Base-by-base conservation (phyloP, 2,797 vertebrate species). In the Syngnathus acus region DNA sequence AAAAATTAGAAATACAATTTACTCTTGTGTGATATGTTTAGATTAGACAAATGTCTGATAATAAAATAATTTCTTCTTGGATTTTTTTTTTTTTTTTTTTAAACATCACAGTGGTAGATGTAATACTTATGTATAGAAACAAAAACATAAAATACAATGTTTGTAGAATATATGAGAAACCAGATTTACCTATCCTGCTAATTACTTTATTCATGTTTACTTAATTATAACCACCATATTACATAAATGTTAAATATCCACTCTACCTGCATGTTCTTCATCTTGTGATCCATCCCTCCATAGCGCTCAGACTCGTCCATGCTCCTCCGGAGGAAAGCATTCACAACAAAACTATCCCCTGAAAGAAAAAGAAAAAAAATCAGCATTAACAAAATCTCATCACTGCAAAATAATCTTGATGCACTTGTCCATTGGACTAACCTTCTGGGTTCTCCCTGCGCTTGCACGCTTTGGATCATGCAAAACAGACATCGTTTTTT, bases 401-500 rank as follows among this genome's bases (percentile, higher is more conserved):
- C 26, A 51, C 9, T 21, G 1, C 26, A 37, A 13, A 54, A 39
- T 9, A 19, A 9, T 38, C 19, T 53, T 40, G 32, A 11, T 51
- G 43, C 23, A 50, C 8, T 64, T 63, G 40, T 32, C 1, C 51
- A 9, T 2, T 0, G 8, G 73, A 45, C 92, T 93, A 84, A 94
- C 93, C 93, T 90, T 94, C 92, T 6, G 93, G 93, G 71, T 89
- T 93, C 78, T 93, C 92, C 82, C 93, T 91, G 75, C 89, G 88
- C 82, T 87, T 93, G 76, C 87, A 89, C 71, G 91, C 92, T 89
- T 78, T 54, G 40, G n/a, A 23, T 13, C 40, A 79, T 70, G 79
- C 62, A 73, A 68, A 80, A 69, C 54, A 76, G 39, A 82, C 59
- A 72, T n/a, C 6, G 9, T 19, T 4, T 32, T 68, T 85, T 76